A percentile compares a stretch with the other conserved stretches of the same genome.
Evolutionary conservation across 2,888 invertebrate genomes (phyloP).

Genomic region (Trissolcus japonicus): DNA sequence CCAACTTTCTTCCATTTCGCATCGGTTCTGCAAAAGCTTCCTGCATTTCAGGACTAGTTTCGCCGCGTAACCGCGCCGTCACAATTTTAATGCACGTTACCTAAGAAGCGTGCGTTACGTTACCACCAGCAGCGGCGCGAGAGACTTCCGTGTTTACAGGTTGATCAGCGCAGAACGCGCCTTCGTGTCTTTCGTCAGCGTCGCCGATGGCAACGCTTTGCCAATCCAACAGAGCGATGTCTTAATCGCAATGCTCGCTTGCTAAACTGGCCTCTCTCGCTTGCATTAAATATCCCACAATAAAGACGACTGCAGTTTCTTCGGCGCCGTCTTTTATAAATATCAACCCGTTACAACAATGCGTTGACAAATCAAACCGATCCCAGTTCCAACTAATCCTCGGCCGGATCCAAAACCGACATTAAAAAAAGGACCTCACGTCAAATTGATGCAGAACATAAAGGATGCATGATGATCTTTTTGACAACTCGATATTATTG

Average conservation of each 20-base stretch:
- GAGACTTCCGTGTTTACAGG: conserved; percentile 69
- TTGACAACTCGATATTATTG: too few relatives aligned
- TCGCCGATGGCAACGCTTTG: conserved; percentile 62
- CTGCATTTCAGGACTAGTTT: conserved; percentile 28
- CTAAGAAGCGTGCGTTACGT: conserved; percentile 66
- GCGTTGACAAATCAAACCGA: conserved; percentile 44
- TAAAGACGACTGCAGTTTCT: conserved; percentile 46
- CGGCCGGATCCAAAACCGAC: too few relatives aligned
- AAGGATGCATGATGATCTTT: too few relatives aligned
- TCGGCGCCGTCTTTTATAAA: conserved; percentile 40
- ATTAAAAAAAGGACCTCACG: too few relatives aligned
- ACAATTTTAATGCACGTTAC: conserved; percentile 59
- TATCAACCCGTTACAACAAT: conserved; percentile 52
- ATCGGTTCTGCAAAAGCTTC: conserved; percentile 14
- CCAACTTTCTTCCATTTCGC: conserved; percentile 28
- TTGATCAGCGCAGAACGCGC: conserved; percentile 61
- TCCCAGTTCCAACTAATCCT: too few relatives aligned
- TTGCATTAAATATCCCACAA: conserved; percentile 48
- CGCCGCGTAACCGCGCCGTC: conserved; percentile 29
- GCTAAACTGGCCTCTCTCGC: conserved; percentile 65
- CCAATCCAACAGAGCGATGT: conserved; percentile 68
- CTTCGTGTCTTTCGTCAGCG: conserved; percentile 57
- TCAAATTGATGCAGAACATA: too few relatives aligned
- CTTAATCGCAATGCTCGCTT: conserved; percentile 69
- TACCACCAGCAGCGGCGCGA: conserved; percentile 47